Percentiles rank a stretch among this genome's conserved stretches.
Conservation (phyloP, 2,888 invertebrate genomes). For the Odontothrips loti region DNA sequence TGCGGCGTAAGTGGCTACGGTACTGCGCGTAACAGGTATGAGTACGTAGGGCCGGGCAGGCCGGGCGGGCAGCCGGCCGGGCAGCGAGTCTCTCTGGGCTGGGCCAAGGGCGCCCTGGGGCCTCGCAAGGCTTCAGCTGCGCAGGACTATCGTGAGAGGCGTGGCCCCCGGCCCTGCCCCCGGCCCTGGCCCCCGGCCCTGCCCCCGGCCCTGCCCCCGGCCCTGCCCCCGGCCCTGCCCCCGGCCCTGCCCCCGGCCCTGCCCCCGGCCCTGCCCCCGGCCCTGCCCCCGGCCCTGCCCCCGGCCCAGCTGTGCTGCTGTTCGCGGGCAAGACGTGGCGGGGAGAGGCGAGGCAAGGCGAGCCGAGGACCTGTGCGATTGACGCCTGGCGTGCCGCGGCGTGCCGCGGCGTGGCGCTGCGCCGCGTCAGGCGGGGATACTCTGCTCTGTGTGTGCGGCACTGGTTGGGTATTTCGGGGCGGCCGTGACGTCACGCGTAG, state of each 20-base stretch:
- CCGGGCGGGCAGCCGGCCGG: not conserved
- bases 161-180: too few relatives aligned
- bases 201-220: too few relatives aligned
- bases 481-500: not conserved
- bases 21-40: not conserved
- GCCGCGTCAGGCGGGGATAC: too few relatives aligned
- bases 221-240: too few relatives aligned
- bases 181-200: too few relatives aligned
- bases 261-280: too few relatives aligned
- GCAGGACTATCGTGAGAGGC: not conserved
- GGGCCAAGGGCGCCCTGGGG: not conserved
- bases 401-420: not conserved
- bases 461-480: not conserved
- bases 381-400: not conserved
- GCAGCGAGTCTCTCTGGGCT: too few relatives aligned
- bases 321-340: not conserved
- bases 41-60: not conserved
- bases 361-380: not conserved
- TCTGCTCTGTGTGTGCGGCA: not conserved
- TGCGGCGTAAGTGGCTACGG: not conserved
- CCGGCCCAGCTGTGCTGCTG: not conserved
- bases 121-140: not conserved
- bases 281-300: too few relatives aligned
- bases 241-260: too few relatives aligned
- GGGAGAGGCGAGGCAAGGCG: not conserved